Evolutionary conservation across 35 echinoderm and acorn worm genomes (phyloP).

Genomic region (Amphiura filiformis): DNA sequence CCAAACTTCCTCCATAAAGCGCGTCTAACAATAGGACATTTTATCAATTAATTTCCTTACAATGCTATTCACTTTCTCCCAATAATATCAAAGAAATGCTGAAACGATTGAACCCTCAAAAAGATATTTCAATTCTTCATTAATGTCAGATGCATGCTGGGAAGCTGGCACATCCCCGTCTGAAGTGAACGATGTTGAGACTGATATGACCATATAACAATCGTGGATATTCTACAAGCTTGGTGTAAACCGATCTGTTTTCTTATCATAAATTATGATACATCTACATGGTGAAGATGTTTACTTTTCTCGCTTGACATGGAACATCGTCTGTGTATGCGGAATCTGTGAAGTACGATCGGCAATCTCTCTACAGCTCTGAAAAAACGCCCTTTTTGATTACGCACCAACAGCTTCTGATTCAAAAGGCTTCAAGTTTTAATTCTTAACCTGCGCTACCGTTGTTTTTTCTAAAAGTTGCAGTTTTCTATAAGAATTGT

Average conservation of each 20-base stretch:
- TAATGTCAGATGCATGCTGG: too few species aligned
- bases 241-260: background rate
- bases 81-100: too few species aligned
- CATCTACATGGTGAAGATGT: constrained; percentile 1
- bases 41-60: too few species aligned
- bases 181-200: background rate
- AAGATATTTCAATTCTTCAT: too few species aligned
- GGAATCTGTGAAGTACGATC: background rate
- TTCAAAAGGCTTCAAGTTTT: background rate
- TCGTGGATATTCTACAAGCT: background rate
- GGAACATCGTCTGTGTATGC: background rate
- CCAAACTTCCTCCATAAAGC: too few species aligned
- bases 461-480: too few species aligned
- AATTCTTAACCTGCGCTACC: background rate
- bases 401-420: background rate
- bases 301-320: constrained; percentile 5
- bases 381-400: background rate
- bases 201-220: background rate
- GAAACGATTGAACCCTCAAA: too few species aligned
- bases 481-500: too few species aligned
- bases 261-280: constrained; percentile 16
- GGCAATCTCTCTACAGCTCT: too few species aligned
- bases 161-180: too few species aligned
- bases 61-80: too few species aligned
- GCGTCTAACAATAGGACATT: too few species aligned